A percentile compares a stretch with the other conserved stretches of the same genome.
These are phyloP conservation scores for Drosophila aff. DNA, from an alignment of 1,140 invertebrate genomes.

Conservation along the genomic window DNA sequence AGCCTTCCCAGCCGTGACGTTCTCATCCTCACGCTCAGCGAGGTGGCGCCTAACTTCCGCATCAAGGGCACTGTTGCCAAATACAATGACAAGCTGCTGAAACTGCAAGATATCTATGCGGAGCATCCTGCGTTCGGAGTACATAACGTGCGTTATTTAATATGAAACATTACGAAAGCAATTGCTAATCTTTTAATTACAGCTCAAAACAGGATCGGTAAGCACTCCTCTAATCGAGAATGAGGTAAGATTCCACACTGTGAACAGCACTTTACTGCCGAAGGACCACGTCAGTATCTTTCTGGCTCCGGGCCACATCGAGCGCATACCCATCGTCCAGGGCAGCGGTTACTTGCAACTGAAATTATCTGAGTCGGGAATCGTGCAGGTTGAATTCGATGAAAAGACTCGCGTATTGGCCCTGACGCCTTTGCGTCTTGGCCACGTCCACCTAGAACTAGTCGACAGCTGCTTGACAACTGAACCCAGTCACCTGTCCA, in stretches of 20 bases:
- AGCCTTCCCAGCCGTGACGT: constrained; percentile 86
- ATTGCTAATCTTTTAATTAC: not conserved
- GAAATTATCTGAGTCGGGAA: constrained; percentile 86
- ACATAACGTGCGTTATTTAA: constrained; percentile 71
- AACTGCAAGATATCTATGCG: constrained; percentile 85
- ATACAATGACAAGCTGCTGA: constrained; percentile 87
- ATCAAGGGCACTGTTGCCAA: constrained; percentile 88
- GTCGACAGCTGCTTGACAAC: constrained; percentile 90
- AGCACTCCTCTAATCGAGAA: constrained; percentile 84
- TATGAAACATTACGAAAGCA: not conserved
- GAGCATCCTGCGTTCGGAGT: constrained; percentile 87
- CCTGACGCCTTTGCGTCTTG: constrained; percentile 88
- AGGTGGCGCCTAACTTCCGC: constrained; percentile 87
- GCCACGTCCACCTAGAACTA: constrained; percentile 88
- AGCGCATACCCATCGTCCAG: constrained; percentile 89
- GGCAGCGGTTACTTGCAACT: constrained; percentile 91
- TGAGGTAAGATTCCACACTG: constrained; percentile 86
- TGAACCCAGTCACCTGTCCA: constrained; percentile 86
- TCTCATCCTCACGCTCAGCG: constrained; percentile 87
- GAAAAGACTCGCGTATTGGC: constrained; percentile 87
- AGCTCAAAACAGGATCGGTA: constrained; percentile 61
- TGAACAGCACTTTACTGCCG: constrained; percentile 85
- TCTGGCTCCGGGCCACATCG: constrained; percentile 86
- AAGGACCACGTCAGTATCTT: constrained; percentile 89
- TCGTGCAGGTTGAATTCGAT: constrained; percentile 89